Evolutionary conservation across 1,140 invertebrate genomes (phyloP), one percentile per base, ranked within the genome.

Genomic region (Heterodera carotae): DNA sequence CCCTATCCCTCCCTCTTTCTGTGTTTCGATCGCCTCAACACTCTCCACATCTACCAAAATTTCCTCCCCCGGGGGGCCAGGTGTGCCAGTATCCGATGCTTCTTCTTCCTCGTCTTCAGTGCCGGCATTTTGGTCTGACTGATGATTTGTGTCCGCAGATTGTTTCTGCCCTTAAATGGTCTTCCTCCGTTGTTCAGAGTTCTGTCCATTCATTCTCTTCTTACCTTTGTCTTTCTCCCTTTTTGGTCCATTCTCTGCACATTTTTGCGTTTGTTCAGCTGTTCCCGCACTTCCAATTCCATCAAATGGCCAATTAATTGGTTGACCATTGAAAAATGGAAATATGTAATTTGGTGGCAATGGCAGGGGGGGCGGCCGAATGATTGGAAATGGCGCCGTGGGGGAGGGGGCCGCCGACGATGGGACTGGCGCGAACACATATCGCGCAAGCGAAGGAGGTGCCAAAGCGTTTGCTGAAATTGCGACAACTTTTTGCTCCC

Each of bases 31-130:
- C 48, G 6, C 29, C 8, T 66, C 62, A 29, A 66, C 62, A 29
- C 62, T 66, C n/a, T 66, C 62, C 62, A 66, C 62, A 22, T 66
- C 62, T 4, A 66, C 62, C 62, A 31, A 18, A 29, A 31, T 15
- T 27, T 66, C 62, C 7, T 29, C 62, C 62, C 18, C 62, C 62
- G 62, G 12, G 25, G 1, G 12, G 48, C 22, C 48, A 5, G 48
- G 48, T 22, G 48, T 56, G 48, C 48, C 48, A 18, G 48, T 4
- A 5, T 56, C 48, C 12, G 48, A 22, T 56, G 39, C 39, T 43
- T 43, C 39, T 43, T 43, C 39, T 12, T 12, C 6, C 39, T 22
- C 12, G 22, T 56, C 12, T 18, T 2, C 22, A 15, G 5, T 56
- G 15, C 48, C 48, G 18, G 18, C 48, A 56, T 22, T 56, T 22